Evolutionary conservation across 1,140 invertebrate genomes (phyloP).

Genomic region (Rhopalosiphum padi): DNA sequence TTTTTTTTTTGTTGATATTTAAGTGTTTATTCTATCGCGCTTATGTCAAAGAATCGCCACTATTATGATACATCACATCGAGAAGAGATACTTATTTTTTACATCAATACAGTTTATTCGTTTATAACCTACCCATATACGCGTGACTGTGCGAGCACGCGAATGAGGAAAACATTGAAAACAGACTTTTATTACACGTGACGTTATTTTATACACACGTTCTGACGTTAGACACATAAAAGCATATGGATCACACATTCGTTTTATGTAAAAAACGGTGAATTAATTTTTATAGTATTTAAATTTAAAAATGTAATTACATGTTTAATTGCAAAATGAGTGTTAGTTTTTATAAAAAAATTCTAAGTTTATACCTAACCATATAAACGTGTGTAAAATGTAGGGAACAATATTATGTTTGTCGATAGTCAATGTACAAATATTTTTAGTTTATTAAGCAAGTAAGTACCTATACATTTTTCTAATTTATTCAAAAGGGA

Average conservation of each 20-base stretch:
- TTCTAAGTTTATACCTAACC: neutral
- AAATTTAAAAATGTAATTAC: neutral
- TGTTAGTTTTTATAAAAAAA: neutral
- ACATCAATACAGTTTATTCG: neutral
- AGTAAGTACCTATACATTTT: neutral
- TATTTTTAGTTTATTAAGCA: neutral
- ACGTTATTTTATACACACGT: neutral
- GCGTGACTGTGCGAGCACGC: neutral
- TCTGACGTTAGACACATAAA: neutral
- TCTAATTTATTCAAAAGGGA: neutral
- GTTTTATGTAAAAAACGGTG: neutral
- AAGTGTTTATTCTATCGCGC: neutral
- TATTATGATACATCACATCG: neutral
- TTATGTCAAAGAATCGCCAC: neutral
- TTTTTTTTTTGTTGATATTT: no score
- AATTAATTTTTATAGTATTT: neutral
- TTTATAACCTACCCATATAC: neutral
- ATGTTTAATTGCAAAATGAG: neutral
- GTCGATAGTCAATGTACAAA: neutral
- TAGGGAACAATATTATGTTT: neutral
- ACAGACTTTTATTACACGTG: neutral
- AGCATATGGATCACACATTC: neutral
- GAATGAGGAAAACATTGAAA: neutral
- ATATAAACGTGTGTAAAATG: neutral
- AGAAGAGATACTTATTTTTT: neutral